Base-by-base conservation (phyloP, 2,888 invertebrate species). In the Harpalus rufipes region DNA sequence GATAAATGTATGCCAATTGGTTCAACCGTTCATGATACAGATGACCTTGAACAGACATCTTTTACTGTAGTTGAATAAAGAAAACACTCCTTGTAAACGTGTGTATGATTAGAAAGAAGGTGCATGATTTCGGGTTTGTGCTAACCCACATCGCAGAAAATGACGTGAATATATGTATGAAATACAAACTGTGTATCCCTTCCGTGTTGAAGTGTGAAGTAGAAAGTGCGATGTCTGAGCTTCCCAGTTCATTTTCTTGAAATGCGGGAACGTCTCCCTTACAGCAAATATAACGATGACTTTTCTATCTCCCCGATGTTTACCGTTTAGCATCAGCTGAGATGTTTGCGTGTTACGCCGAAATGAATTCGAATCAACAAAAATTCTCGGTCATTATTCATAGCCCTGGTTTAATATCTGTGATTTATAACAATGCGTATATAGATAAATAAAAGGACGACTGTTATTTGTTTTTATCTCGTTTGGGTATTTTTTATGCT, bases 281-380 rank as follows among this genome's bases (percentile, higher is more conserved):
- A 68, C 72, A 12, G 44, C 44, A 74, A 74, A 74, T 12, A 74
- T 74, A 44, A 16, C 44, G 41, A 74, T 74, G 72, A 44, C 72
- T 68, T 10, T 74, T 44, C 44, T 44, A 44, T 18, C 41, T 10
- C 12, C 7, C 44, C 25, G n/a, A 74, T 44, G 16, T 74, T 41
- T 44, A 41, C 41, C 44, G 44, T 74, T 74, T 74, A 12, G 44
- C 72, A 74, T 74, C 72, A 74, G 41, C 72, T 74, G 72, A 74
- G 72, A 74, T 74, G 72, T 74, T 74, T 74, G 72, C 72, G 72
- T 74, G 72, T 12, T 44, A 41, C 0, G 6, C 44, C 44, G 44
- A 74, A 74, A 74, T 74, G 72, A 74, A 74, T 74, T 74, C 14
- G 44, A 44, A 74, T 74, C 72, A 74, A 44, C 72, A 74, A 74